phyloP scores from a whole-genome alignment of 2,113 vertebrate genomes.

The Nesogale talazaci region DNA sequence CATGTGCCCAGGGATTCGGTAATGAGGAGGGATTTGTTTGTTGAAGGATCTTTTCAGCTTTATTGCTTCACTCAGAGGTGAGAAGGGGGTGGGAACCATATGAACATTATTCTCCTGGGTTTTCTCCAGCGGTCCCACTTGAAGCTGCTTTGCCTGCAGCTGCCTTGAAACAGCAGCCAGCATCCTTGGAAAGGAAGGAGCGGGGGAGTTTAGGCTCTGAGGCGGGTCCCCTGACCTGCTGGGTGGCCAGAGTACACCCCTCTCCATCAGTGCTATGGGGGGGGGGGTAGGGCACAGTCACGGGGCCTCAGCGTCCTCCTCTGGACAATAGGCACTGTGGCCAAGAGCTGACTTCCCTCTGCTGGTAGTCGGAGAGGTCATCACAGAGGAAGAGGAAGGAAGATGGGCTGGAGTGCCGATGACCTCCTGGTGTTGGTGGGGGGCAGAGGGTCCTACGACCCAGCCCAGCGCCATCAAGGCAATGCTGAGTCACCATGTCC shows the following conservation, averaged over 20 bases:
- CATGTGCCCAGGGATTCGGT: slow-evolving; percentile 68
- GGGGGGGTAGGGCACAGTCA: background rate
- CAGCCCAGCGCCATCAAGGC: too few species aligned
- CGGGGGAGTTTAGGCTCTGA: background rate
- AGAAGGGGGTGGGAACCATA: slow-evolving; percentile 74
- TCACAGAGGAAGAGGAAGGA: background rate
- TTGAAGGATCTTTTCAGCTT: slow-evolving; percentile 84
- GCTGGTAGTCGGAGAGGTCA: background rate
- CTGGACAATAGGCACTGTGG: background rate
- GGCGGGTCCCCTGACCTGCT: background rate
- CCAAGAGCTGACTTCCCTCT: background rate
- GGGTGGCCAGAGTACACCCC: background rate
- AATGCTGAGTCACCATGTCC: too few species aligned
- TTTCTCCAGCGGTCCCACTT: slow-evolving; percentile 65
- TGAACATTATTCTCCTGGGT: slow-evolving; percentile 63
- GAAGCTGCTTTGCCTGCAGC: slow-evolving; percentile 72
- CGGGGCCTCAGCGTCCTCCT: background rate
- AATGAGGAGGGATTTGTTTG: slow-evolving; percentile 86
- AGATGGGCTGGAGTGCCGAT: background rate
- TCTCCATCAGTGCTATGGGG: background rate
- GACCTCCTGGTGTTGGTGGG: background rate
- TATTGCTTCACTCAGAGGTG: slow-evolving; percentile 84
- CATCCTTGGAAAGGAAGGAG: background rate
- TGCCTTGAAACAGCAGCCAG: slow-evolving; percentile 22
- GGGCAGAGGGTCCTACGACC: background rate